Base-by-base conservation (phyloP, 2,888 invertebrate genomes). In the Lasioglossum calceatum region DNA sequence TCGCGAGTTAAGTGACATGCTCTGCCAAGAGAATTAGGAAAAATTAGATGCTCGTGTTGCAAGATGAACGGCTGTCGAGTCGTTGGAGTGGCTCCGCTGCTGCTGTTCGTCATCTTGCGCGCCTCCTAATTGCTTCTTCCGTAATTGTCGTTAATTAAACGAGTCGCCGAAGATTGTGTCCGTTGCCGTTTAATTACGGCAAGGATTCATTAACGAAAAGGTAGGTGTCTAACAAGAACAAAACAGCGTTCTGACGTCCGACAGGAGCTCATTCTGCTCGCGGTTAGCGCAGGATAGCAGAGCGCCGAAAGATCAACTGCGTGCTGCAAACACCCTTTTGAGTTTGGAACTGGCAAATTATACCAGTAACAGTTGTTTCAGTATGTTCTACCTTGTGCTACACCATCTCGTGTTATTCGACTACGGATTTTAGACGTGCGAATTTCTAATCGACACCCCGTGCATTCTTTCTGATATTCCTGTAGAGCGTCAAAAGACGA, bases 101-200 rank as follows among this genome's bases (percentile, higher is more conserved):
- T 67, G 74, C 78, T 85, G 76, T 86, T 82, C 78, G 81, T 90
- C 91, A 88, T 89, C 87, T 86, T 88, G 77, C 77, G 72, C 77
- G 83, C 84, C 58, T 72, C 89, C 82, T 92, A 91, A 91, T 91
- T 90, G 84, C 79, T 82, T 81, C 85, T 80, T 85, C 82, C 88
- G 75, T 92, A 92, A 92, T 91, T 91, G 91, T 87, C 89, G 87
- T 88, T 91, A 92, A 92, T 92, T 92, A 91, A 87, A 89, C 88
- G 87, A 85, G 87, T 84, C 85, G 64, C 83, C 82, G 82, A 88
- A 85, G 88, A 90, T 88, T 91, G 91, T 82, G 84, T 70, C 85
- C 85, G 87, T 83, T 87, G 91, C 86, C 88, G 82, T 91, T 90
- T 91, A 92, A 92, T 92, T 92, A 91, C 88, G 83, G 80, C 76